Evolutionary conservation across 2,888 invertebrate species (phyloP).

Genomic region (Panopea generosa): DNA sequence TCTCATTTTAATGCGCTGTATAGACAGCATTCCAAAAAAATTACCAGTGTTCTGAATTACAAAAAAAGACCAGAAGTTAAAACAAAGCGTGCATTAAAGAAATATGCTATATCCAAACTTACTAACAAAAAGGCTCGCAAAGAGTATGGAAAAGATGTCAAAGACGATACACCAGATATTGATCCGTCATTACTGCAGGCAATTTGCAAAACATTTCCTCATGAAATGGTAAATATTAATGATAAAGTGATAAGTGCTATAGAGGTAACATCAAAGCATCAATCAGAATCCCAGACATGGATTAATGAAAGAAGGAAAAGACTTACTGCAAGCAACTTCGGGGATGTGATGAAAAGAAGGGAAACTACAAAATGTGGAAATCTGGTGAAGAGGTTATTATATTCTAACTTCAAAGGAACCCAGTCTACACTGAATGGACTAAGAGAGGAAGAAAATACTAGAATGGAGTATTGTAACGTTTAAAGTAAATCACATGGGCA

Average conservation of each 20-base stretch:
- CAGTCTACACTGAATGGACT: conserved; percentile 24
- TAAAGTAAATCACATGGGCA: conserved; percentile 29
- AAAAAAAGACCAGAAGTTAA: not conserved
- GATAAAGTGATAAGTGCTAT: not conserved
- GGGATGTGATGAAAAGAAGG: conserved; percentile 22
- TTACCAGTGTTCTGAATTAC: no score
- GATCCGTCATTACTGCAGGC: not conserved
- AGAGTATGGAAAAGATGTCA: not conserved
- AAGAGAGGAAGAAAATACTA: conserved; percentile 29
- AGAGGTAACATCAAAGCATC: not conserved
- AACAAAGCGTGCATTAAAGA: no score
- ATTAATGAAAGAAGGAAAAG: not conserved
- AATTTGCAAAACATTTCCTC: not conserved
- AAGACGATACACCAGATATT: conserved; percentile 9
- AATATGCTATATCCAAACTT: not conserved
- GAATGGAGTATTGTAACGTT: conserved; percentile 37
- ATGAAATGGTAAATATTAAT: not conserved
- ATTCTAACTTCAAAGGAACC: conserved; percentile 9
- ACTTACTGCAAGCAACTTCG: conserved; percentile 32
- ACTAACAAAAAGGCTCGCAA: not conserved
- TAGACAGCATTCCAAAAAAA: not conserved
- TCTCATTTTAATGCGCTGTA: not conserved
- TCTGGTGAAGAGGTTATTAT: conserved; percentile 19
- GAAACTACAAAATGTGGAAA: not conserved
- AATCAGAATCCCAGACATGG: not conserved